Evolutionary conservation across 1,140 invertebrate species (phyloP).

Genomic region (Belonocnema kinseyi): DNA sequence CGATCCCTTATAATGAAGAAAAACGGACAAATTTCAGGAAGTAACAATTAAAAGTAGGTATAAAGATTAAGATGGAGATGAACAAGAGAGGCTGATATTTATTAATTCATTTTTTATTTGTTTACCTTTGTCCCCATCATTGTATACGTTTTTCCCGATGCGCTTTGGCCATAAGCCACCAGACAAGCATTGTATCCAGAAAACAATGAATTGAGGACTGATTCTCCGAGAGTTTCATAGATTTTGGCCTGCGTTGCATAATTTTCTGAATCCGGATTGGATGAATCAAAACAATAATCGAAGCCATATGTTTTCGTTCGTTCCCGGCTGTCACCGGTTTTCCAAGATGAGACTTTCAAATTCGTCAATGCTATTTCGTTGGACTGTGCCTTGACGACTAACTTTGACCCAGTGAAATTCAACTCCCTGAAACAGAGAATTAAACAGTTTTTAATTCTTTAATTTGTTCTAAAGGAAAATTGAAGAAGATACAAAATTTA

Average conservation of each 20-base stretch:
- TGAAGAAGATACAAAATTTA: not conserved
- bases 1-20: no score
- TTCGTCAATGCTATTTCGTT: conserved; percentile 63
- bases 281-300: conserved; percentile 84
- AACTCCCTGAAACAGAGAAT: conserved; percentile 54
- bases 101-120: no score
- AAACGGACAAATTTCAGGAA: no score
- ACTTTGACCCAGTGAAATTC: conserved; percentile 56
- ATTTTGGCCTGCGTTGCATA: conserved; percentile 82
- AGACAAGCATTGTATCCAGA: conserved; percentile 80
- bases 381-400: conserved; percentile 56
- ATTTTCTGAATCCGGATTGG: conserved; percentile 70
- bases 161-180: conserved; percentile 88
- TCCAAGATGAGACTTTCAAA: conserved; percentile 79
- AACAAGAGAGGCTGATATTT: no score
- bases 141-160: conserved; percentile 87
- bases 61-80: no score
- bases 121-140: conserved; percentile 81
- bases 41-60: no score
- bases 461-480: conserved; percentile 4
- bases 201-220: conserved; percentile 78
- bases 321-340: conserved; percentile 81
- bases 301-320: conserved; percentile 82
- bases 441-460: not conserved
- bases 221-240: conserved; percentile 80